Evolutionary conservation across 2,113 vertebrate species (phyloP).

Genomic region (Anoplopoma fimbria): DNA sequence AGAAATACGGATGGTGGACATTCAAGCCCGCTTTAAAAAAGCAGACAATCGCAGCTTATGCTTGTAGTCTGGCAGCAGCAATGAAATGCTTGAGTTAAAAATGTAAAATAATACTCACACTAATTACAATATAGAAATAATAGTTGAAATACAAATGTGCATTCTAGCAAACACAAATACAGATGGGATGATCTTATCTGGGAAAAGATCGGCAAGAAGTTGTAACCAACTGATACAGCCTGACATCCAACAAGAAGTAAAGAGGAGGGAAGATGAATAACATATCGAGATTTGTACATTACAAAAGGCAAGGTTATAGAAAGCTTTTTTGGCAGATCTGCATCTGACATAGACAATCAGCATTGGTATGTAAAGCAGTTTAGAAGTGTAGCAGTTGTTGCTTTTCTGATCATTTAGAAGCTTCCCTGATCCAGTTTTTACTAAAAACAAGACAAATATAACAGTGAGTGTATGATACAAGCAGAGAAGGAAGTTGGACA

Average conservation of each 20-base stretch:
- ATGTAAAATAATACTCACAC: constrained; percentile 27
- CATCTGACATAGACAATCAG: constrained; percentile 8
- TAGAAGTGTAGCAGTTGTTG: neutral
- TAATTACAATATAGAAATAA: constrained; percentile 14
- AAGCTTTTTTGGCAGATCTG: neutral
- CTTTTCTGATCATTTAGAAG: neutral
- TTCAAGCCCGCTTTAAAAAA: constrained; percentile 38
- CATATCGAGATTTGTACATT: neutral
- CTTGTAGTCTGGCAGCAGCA: constrained; percentile 50
- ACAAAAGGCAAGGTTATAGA: neutral
- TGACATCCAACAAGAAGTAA: neutral
- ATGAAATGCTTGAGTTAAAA: constrained; percentile 30
- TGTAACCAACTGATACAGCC: constrained; percentile 1
- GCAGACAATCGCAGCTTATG: constrained; percentile 40
- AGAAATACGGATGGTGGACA: constrained; percentile 10
- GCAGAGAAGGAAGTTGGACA: constrained; percentile 10
- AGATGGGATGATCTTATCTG: neutral
- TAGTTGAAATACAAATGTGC: constrained; percentile 26
- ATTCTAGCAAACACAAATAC: constrained; percentile 28
- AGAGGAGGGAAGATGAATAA: neutral
- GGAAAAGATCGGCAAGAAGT: neutral
- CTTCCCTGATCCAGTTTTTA: neutral
- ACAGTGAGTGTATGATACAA: neutral
- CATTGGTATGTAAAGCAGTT: neutral
- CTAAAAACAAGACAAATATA: neutral